Evolutionary conservation across 2,888 invertebrate genomes (phyloP).

Genomic region (Clusia tigrina): DNA sequence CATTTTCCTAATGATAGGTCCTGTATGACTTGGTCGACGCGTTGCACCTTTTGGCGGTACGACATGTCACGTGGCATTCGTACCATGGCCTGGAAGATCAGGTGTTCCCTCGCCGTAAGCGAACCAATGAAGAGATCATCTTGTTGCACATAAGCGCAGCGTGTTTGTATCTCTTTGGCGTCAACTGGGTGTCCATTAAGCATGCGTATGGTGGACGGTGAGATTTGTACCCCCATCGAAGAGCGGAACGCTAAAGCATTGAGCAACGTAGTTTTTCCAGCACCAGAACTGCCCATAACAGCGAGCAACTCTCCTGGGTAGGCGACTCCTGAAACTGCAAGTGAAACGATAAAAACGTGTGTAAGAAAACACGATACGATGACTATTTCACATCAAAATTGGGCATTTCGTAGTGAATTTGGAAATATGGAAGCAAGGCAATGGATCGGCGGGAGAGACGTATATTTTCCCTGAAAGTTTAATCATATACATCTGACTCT

Average conservation of each 20-base stretch:
- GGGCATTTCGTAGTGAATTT: too few relatives aligned
- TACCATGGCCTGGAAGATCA: constrained; percentile 87
- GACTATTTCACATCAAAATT: too few relatives aligned
- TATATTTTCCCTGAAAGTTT: too few relatives aligned
- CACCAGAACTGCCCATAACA: constrained; percentile 89
- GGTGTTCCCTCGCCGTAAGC: constrained; percentile 87
- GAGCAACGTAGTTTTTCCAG: constrained; percentile 93
- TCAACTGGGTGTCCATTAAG: constrained; percentile 82
- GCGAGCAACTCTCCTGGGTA: constrained; percentile 86
- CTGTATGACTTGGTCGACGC: constrained; percentile 86
- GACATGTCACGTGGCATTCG: constrained; percentile 83
- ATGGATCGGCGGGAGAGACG: too few relatives aligned
- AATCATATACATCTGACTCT: too few relatives aligned
- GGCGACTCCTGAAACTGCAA: constrained; percentile 80
- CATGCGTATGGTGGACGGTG: constrained; percentile 67
- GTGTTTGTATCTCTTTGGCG: constrained; percentile 75
- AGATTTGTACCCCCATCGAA: constrained; percentile 72
- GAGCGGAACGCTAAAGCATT: constrained; percentile 88
- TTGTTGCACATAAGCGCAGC: constrained; percentile 93
- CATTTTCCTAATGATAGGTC: constrained; percentile 90
- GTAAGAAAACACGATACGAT: too few relatives aligned
- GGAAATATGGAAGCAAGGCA: too few relatives aligned
- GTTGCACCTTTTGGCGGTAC: constrained; percentile 75
- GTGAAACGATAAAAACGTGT: too few relatives aligned
- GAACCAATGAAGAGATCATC: constrained; percentile 92